Base-by-base conservation (phyloP, 2,888 invertebrate genomes). In the Pristionchus japonicus region DNA sequence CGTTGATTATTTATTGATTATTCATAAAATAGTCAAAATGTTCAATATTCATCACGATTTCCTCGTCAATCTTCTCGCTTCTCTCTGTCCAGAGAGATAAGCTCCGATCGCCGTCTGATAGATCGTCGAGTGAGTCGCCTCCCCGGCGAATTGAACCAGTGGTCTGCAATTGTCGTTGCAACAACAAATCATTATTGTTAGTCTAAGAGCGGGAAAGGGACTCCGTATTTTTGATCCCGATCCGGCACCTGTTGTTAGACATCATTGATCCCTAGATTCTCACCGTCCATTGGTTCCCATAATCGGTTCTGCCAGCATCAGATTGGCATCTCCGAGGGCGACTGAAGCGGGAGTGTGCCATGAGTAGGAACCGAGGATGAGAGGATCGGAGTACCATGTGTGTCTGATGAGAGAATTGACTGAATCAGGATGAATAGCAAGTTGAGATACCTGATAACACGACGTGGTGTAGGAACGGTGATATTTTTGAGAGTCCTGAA, bases 341-440 rank as follows among this genome's bases (percentile, higher is more conserved):
- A 80, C 77, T 13, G 87, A 43, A 3, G 52, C 47, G 40, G 87
- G 87, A 52, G 87, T 87, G 40, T 49, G 61, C 77, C 31, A 87
- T 31, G 87, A 87, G 43, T 87, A 87, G 27, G 77, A 77, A 87
- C 87, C 87, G 27, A 87, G 77, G n/a, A 57, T 20, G 20, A 87
- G 87, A 23, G 87, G 80, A n/a, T 77, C 57, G 1, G 13, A 23
- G 27, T 52, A 77, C 87, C 87, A 87, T n/a, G 37, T 34, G 47
- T 52, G 70, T 37, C 70, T 86, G 27, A 3, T 34, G 49, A 40
- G n/a, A 43, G n/a, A 4, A 47, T 82, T 82, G 1, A 6, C 7
- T 47, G 34, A n/a, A n/a, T n/a, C n/a, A n/a, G n/a, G n/a, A 77
- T 1, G 23, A 43, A 11, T 77, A 1, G 40, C 6, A 40, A 15